phyloP scores from a whole-genome alignment of 2,113 vertebrate species.

The Mesembrinibis cayennensis region DNA sequence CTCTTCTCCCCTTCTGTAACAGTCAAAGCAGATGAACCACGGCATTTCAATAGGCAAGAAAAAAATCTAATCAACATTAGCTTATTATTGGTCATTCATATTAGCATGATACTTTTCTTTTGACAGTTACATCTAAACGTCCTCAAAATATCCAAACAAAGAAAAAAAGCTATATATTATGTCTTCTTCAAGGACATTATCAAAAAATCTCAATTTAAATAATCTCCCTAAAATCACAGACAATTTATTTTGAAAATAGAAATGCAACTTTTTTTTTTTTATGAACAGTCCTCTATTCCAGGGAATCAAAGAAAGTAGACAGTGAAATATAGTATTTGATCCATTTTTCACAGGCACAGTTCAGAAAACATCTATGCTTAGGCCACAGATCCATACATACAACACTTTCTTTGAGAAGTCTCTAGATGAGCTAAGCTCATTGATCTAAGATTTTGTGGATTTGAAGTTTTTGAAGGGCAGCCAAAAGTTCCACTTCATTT shows the following conservation, averaged over 20 bases:
- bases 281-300: conserved; percentile 31
- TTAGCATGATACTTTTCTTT: neutral
- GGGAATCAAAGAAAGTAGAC: conserved; percentile 37
- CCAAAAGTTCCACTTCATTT: conserved; percentile 58
- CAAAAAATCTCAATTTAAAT: neutral
- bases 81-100: neutral
- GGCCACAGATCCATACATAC: neutral
- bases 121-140: neutral
- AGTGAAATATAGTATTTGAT: conserved; percentile 48
- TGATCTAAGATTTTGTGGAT: conserved; percentile 60
- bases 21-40: neutral
- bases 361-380: conserved; percentile 44
- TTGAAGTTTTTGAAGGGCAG: conserved; percentile 66
- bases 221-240: conserved; percentile 18
- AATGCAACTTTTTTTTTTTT: neutral
- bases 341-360: conserved; percentile 30
- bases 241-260: conserved; percentile 52
- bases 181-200: neutral
- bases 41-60: neutral
- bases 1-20: neutral
- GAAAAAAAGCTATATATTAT: neutral
- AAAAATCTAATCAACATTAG: neutral
- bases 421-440: conserved; percentile 24
- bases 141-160: neutral
- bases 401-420: conserved; percentile 34